These are phyloP conservation scores for Larimichthys crocea DNA, from an alignment of 2,113 vertebrate species.

Conservation along the genomic window DNA sequence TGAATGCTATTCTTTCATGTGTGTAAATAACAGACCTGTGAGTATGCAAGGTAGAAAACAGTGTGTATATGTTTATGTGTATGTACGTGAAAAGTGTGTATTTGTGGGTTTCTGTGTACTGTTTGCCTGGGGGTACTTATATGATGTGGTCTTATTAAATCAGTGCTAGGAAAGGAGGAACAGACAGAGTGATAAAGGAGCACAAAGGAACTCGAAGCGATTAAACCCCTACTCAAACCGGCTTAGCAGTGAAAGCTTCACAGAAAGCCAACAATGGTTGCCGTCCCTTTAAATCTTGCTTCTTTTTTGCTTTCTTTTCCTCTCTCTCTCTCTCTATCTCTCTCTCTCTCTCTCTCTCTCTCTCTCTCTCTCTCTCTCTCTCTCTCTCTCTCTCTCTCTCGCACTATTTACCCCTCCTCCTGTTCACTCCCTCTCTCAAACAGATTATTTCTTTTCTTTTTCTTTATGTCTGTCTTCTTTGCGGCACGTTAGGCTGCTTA, in stretches of 20 bases:
- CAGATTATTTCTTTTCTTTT: slow-evolving; percentile 76
- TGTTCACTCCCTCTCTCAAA: slow-evolving; percentile 63
- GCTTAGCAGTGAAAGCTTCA: slow-evolving; percentile 76
- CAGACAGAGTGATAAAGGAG: slow-evolving; percentile 72
- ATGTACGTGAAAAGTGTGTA: slow-evolving; percentile 41
- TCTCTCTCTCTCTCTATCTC: slow-evolving; percentile 18
- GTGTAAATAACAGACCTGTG: slow-evolving; percentile 9
- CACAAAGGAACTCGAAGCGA: slow-evolving; percentile 78
- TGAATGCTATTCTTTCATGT: background rate
- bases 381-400: slow-evolving; percentile 22
- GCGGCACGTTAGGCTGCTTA: slow-evolving; percentile 76
- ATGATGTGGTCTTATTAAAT: slow-evolving; percentile 77
- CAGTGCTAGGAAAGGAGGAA: slow-evolving; percentile 65
- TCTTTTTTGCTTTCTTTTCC: slow-evolving; percentile 52
- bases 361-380: slow-evolving; percentile 22
- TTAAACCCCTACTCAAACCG: slow-evolving; percentile 81
- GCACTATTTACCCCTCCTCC: slow-evolving; percentile 54
- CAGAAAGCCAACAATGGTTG: slow-evolving; percentile 77
- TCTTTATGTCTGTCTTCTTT: slow-evolving; percentile 73
- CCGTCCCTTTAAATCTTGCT: slow-evolving; percentile 67
- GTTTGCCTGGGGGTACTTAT: slow-evolving; percentile 52
- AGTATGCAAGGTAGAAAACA: background rate
- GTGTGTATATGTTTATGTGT: slow-evolving; percentile 5
- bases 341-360: slow-evolving; percentile 4
- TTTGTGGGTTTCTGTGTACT: slow-evolving; percentile 45